These are phyloP conservation scores for Phymastichus coffea DNA, from an alignment of 1,140 invertebrate genomes.

Conservation along the genomic window DNA sequence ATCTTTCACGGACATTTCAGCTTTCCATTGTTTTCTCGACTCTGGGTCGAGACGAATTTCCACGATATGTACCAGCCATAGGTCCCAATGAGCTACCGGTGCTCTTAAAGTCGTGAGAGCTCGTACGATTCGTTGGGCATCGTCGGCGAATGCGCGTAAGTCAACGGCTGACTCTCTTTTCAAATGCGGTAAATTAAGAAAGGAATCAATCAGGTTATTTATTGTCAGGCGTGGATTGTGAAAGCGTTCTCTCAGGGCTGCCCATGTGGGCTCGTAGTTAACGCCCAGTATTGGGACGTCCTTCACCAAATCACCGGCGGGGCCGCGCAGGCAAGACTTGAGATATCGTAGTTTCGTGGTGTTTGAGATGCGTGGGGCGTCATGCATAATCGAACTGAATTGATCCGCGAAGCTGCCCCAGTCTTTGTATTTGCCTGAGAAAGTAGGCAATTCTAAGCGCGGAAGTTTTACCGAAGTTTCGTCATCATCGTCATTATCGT, in stretches of 20 bases:
- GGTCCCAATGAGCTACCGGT: background rate
- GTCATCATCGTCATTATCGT: background rate
- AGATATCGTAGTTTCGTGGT: constrained; percentile 31
- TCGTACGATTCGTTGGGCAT: background rate
- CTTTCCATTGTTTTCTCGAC: background rate
- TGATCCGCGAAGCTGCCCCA: constrained; percentile 39
- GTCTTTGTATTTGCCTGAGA: constrained; percentile 33
- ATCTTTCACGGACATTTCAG: background rate
- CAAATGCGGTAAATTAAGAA: background rate
- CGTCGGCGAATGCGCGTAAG: background rate
- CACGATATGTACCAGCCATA: background rate
- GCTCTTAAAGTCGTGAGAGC: background rate
- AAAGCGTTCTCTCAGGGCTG: background rate
- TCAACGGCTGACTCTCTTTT: too few relatives aligned
- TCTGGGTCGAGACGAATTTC: background rate
- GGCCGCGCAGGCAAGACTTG: background rate
- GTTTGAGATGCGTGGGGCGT: constrained; percentile 27
- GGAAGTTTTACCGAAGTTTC: background rate
- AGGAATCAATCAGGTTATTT: background rate
- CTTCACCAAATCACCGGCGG: background rate
- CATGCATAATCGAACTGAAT: constrained; percentile 35
- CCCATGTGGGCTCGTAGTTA: background rate
- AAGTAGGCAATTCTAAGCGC: constrained; percentile 29
- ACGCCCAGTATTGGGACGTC: background rate
- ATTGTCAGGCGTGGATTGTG: background rate